Evolutionary conservation across 2,797 vertebrate species (phyloP), one percentile per base, ranked within the genome.

Genomic region (Sebastes trivittatus): DNA sequence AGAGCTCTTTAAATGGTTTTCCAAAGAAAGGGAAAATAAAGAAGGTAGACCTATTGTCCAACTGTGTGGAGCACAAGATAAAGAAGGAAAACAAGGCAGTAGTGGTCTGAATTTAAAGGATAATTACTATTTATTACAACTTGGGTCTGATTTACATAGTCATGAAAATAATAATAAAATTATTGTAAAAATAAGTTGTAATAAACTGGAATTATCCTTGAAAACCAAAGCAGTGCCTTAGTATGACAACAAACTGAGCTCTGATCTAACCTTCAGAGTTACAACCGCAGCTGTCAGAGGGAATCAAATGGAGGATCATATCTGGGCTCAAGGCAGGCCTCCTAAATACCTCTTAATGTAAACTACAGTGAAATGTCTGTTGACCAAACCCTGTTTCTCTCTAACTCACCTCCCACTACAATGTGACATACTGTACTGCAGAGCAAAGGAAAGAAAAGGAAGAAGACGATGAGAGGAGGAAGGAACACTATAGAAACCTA

Each of bases 1-100:
- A 78, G 66, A 84, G 67, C 34, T 83, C 61, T 79, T 83, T 73
- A 78, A 86, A 68, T 49, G 25, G 55, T 71, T 81, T 81, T 64
- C 86, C 81, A 77, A 87, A 83, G 80, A 86, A 80, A 34, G 32
- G 84, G 87, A 13, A 71, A 83, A 72, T 56, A 82, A 38, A 82
- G 55, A 75, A 0, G 27, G 58, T n/a, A 49, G 77, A 79, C 20
- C 10, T 27, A 9, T 14, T 34, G 64, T 77, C 60, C 36, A 34
- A 62, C 75, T 75, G 11, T 6, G 61, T 25, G 56, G 52, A 75
- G 60, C 60, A 2, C 5, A 11, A 73, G 74, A 66, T 72, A 29
- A 72, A 74, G 66, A 69, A 30, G 34, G 59, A 61, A 65, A 65
- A 71, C 42, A 63, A 52, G 16, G 73, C 11, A 8, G 18, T 23